phyloP scores from a whole-genome alignment of 2,797 vertebrate genomes.

The Pseudomugil gertrudae region DNA sequence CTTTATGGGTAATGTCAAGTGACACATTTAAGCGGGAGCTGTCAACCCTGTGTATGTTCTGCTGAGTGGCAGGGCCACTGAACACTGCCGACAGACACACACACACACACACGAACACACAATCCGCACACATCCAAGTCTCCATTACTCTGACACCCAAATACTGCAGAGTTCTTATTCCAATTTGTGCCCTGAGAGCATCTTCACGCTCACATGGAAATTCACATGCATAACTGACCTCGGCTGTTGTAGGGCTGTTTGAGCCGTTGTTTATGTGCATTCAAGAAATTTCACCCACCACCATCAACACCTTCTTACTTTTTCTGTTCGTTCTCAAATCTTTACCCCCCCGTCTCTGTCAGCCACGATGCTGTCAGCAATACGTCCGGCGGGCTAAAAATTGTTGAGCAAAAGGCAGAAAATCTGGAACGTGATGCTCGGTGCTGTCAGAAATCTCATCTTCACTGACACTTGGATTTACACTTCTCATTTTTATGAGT shows the following conservation, averaged over 20 bases:
- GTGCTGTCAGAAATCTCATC: conserved; percentile 69
- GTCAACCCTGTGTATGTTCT: conserved; percentile 73
- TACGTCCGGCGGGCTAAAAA: conserved; percentile 53
- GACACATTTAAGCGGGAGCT: conserved; percentile 81
- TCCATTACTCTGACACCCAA: conserved; percentile 54
- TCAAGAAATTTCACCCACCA: conserved; percentile 31
- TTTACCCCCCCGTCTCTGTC: conserved; percentile 29
- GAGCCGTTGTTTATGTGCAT: conserved; percentile 6
- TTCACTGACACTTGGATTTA: conserved; percentile 74
- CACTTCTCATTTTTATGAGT: conserved; percentile 80
- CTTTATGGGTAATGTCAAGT: conserved; percentile 79
- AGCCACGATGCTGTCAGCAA: conserved; percentile 72
- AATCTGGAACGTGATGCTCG: conserved; percentile 55
- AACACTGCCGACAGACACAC: conserved; percentile 47
- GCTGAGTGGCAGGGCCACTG: conserved; percentile 73
- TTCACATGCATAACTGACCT: conserved; percentile 42
- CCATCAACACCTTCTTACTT: conserved; percentile 8
- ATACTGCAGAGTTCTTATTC: conserved; percentile 44
- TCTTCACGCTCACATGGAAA: conserved; percentile 22
- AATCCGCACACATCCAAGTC: conserved; percentile 37
- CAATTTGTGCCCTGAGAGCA: conserved; percentile 40
- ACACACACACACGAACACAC: conserved; percentile 42
- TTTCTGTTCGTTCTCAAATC: conserved; percentile 44
- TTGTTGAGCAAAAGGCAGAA: conserved; percentile 42
- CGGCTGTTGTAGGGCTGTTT: conserved; percentile 23